Percentiles rank a stretch among this genome's conserved stretches.
phyloP scores from a whole-genome alignment of 2,797 vertebrate species.

The Somateria mollissima region DNA sequence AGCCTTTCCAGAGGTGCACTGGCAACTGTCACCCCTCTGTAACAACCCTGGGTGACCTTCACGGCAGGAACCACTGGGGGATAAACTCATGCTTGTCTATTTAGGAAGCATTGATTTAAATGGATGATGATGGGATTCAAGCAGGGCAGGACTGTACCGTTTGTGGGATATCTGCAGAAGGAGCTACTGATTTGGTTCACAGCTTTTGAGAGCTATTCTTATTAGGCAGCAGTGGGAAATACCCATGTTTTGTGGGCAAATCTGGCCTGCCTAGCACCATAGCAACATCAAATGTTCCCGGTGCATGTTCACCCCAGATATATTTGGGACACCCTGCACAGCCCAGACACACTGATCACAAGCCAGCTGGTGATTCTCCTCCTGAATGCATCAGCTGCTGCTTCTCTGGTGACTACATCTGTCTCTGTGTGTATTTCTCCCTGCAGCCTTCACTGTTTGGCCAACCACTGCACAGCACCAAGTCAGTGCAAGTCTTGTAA shows the following conservation, averaged over 20 bases:
- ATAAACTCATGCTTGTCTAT: neutral
- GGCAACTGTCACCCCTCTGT: accelerated
- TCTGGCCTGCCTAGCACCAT: neutral
- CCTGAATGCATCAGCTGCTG: neutral
- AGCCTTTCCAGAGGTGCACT: neutral
- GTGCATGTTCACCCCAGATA: neutral
- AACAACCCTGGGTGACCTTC: neutral
- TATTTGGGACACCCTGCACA: neutral
- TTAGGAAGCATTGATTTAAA: neutral
- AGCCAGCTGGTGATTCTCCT: neutral
- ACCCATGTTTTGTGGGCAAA: neutral
- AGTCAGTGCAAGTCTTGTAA: neutral
- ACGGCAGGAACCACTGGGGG: accelerated
- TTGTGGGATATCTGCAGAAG: neutral
- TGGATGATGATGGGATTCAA: neutral
- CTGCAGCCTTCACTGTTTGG: neutral
- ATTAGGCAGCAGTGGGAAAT: neutral
- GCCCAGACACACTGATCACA: neutral
- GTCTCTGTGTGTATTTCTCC: neutral
- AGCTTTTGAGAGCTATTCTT: neutral
- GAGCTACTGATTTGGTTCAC: neutral
- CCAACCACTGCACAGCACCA: neutral
- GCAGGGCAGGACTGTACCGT: neutral
- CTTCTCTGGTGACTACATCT: neutral
- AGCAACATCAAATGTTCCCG: neutral